Evolutionary conservation across 2,888 invertebrate genomes (phyloP).

Genomic region (Rotaria socialis): DNA sequence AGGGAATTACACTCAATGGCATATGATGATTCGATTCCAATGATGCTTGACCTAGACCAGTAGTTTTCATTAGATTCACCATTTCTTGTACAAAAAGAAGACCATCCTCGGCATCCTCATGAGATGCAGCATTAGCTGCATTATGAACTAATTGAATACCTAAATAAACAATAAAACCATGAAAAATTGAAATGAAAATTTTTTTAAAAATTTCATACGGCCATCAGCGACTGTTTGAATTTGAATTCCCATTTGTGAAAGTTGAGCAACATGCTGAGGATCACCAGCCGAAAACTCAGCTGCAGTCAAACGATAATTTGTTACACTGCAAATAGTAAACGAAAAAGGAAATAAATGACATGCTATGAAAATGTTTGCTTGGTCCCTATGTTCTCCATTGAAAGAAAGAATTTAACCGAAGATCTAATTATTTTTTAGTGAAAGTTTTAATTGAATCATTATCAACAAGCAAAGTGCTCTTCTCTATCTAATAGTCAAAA

Average conservation of each 20-base stretch:
- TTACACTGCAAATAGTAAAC: too few relatives aligned
- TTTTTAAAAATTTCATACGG: constrained; percentile 56
- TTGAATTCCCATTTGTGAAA: constrained; percentile 89
- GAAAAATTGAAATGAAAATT: neutral
- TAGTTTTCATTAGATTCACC: constrained; percentile 74
- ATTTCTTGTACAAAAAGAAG: constrained; percentile 78
- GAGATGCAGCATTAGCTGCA: constrained; percentile 76
- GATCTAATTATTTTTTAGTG: too few relatives aligned
- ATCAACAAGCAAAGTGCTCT: too few relatives aligned
- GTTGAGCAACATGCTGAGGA: constrained; percentile 76
- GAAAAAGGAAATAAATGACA: too few relatives aligned
- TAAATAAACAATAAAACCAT: neutral
- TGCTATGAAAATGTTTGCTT: too few relatives aligned
- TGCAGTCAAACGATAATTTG: constrained; percentile 53
- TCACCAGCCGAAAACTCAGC: constrained; percentile 70
- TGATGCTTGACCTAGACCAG: neutral
- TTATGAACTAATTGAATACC: constrained; percentile 78
- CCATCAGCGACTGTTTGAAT: constrained; percentile 82
- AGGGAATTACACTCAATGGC: constrained; percentile 64
- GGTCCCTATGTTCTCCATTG: too few relatives aligned
- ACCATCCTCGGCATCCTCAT: constrained; percentile 83
- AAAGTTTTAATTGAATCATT: too few relatives aligned
- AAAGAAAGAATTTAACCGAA: too few relatives aligned
- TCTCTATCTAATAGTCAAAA: too few relatives aligned
- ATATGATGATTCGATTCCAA: constrained; percentile 59